These are phyloP conservation scores for Diachasma alloeum DNA, from an alignment of 1,140 invertebrate genomes.

Conservation along the genomic window DNA sequence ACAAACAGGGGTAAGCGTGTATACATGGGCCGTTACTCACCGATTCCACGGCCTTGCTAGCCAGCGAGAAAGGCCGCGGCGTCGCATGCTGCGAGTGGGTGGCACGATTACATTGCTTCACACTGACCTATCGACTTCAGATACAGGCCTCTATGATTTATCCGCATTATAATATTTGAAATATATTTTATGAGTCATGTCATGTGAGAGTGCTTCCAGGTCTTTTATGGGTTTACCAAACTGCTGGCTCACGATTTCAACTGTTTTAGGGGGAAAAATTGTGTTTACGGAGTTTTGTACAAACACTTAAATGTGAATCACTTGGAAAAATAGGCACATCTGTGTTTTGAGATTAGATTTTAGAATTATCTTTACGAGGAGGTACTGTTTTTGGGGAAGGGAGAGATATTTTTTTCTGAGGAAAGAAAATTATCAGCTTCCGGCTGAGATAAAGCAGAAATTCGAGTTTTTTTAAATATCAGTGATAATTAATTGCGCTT, in stretches of 20 bases:
- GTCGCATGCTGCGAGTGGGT: slow-evolving; percentile 12
- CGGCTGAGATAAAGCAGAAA: no score
- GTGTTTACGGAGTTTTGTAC: no score
- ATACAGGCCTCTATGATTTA: neutral
- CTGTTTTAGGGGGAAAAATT: neutral
- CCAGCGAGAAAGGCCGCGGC: slow-evolving; percentile 35
- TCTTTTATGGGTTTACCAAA: neutral
- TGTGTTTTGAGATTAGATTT: no score
- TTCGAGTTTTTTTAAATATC: no score
- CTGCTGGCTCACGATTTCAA: neutral
- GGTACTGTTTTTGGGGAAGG: no score
- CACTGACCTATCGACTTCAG: slow-evolving; percentile 24
- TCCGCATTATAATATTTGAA: slow-evolving; percentile 4
- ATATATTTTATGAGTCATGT: neutral
- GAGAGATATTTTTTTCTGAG: no score
- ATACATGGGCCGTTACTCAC: slow-evolving; percentile 15
- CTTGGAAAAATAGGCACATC: no score
- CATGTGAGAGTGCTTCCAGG: neutral
- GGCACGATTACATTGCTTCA: slow-evolving; percentile 28
- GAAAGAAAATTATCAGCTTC: no score
- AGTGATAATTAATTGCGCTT: no score
- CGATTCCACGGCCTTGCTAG: slow-evolving; percentile 34
- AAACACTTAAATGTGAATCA: no score
- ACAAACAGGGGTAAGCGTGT: neutral
- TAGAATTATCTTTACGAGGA: no score